Base-by-base conservation (phyloP, 2,797 vertebrate species). In the Platalea minor region DNA sequence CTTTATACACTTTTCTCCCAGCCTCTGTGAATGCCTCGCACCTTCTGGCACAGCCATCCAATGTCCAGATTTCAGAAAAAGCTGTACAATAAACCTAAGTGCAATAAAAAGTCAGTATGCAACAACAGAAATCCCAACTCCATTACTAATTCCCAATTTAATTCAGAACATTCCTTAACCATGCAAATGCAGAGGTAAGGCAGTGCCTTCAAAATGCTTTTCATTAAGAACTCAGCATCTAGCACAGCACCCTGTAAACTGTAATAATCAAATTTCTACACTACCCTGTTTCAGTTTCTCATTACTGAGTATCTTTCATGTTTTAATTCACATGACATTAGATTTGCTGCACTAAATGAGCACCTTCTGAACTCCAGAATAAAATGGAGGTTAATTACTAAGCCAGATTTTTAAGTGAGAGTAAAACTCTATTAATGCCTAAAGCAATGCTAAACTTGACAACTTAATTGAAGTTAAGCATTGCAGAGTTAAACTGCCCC, bases 361-460 rank as follows among this genome's bases (percentile, higher is more conserved):
- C 80, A 92, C 90, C 79, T 97, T 92, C 93, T 96, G 96, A 94
- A 96, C 95, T 88, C 69, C 78, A 76, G 92, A 93, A 92, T 84
- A 93, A 96, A 93, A 95, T 60, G 46, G 79, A 94, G 80, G 77
- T 95, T 96, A 97, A 97, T 97, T 97, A 96, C 96, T 95, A 95
- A 94, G 92, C 87, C 88, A 96, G 90, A 86, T 94, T 96, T 95
- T 95, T 95, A 94, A 97, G 87, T 57, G 91, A 96, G 93, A 96
- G 92, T 83, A 95, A 93, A 96, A 96, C 92, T 94, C 94, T 94
- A 94, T 93, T 95, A 97, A 96, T 54, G 95, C 96, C 96, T 96
- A 91, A 70, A 97, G 97, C 93, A 88, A 95, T 91, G 86, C 79
- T 96, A 91, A 92, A 93, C 74, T 37, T 91, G 92, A 97, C 91